These are phyloP conservation scores for Aythya baeri DNA, from an alignment of 2,113 vertebrate genomes.

Conservation along the genomic window DNA sequence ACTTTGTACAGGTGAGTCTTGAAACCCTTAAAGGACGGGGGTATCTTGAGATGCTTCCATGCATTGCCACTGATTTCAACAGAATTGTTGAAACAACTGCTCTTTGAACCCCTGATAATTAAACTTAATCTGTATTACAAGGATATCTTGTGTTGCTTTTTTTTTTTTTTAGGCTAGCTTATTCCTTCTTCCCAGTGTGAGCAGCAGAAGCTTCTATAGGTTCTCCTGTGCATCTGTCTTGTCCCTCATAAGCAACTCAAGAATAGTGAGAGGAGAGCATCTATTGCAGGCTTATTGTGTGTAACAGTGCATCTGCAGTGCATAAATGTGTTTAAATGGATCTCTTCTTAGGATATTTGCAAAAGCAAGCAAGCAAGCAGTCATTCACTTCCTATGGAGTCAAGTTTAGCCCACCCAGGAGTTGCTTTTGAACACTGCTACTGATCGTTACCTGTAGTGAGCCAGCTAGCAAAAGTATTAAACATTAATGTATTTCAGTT, in stretches of 20 bases:
- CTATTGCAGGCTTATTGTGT: background rate
- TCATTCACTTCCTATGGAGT: background rate
- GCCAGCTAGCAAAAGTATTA: background rate
- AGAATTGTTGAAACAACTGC: background rate
- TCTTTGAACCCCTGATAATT: background rate
- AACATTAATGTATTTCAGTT: conserved; percentile 15
- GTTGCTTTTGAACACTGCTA: background rate
- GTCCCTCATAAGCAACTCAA: background rate
- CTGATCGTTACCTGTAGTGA: background rate
- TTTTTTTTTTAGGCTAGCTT: background rate
- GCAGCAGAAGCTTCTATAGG: background rate
- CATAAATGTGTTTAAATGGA: background rate
- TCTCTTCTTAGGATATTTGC: background rate
- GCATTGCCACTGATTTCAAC: background rate
- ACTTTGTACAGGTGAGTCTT: background rate
- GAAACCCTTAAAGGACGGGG: background rate
- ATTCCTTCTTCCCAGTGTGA: background rate
- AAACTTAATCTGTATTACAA: background rate
- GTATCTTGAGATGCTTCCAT: background rate
- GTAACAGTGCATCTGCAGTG: background rate
- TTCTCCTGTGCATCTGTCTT: accelerated
- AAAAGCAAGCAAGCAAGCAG: background rate
- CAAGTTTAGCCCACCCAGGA: background rate
- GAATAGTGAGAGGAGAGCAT: background rate
- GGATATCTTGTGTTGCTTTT: too few relatives aligned